Conservation (phyloP, 2,888 invertebrate genomes). For the Ennomos quercinarius region DNA sequence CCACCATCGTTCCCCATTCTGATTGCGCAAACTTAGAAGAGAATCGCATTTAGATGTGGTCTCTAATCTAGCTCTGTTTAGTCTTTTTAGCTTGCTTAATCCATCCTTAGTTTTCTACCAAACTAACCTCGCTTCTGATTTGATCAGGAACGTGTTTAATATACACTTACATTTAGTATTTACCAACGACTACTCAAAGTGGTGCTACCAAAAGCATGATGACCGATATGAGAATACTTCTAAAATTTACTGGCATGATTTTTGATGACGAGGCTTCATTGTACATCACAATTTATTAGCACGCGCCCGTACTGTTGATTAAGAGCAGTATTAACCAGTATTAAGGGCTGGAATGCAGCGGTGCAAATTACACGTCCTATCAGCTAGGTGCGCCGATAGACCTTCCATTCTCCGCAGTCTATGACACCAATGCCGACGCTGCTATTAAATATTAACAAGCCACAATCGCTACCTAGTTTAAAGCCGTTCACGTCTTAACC, state of each 20-base stretch:
- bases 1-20: too few species aligned
- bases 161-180: too few species aligned
- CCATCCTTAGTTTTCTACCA: too few species aligned
- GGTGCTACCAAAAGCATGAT: too few species aligned
- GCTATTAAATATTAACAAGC: conserved; percentile 70
- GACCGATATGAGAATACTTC: not conserved
- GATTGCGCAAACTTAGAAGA: too few species aligned
- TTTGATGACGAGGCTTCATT: not conserved
- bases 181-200: too few species aligned
- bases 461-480: conserved; percentile 57
- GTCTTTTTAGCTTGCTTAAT: too few species aligned
- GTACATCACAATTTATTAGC: not conserved
- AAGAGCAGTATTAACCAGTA: conserved; percentile 43
- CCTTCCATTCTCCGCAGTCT: conserved; percentile 76
- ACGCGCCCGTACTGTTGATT: conserved; percentile 41
- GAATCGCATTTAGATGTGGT: too few species aligned
- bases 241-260: not conserved
- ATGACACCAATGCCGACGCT: conserved; percentile 72
- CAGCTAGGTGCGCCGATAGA: conserved; percentile 72
- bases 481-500: conserved; percentile 36
- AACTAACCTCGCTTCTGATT: too few species aligned
- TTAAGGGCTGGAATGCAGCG: conserved; percentile 68
- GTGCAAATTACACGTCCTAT: conserved; percentile 67
- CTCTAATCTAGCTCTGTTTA: too few species aligned
- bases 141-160: too few species aligned